These are phyloP conservation scores for Tragelaphus imberbis DNA, from an alignment of 2,113 vertebrate species.

Conservation along the genomic window DNA sequence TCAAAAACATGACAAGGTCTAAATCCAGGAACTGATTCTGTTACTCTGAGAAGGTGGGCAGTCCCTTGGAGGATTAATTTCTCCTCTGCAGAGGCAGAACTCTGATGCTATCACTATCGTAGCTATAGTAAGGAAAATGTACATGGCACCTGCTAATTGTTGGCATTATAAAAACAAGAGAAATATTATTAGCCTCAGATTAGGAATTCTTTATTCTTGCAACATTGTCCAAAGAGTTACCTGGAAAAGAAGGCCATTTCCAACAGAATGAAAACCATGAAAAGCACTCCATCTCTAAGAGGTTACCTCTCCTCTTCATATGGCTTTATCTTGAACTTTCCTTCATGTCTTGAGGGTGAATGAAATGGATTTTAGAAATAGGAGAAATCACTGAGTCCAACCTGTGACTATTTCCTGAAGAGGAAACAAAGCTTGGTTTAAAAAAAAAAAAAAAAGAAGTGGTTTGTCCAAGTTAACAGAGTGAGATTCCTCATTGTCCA, in stretches of 20 bases:
- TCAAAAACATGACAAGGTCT: neutral
- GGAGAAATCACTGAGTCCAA: neutral
- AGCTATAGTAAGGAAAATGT: neutral
- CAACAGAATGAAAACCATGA: neutral
- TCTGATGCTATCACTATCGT: too few relatives aligned
- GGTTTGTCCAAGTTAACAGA: neutral
- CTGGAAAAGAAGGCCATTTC: neutral
- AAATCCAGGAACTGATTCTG: neutral
- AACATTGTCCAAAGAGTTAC: neutral
- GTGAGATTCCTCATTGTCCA: neutral
- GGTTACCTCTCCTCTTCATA: neutral
- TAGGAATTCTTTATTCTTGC: neutral
- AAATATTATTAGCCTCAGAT: neutral
- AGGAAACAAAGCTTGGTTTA: neutral
- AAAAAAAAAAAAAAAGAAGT: neutral
- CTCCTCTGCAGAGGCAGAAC: neutral
- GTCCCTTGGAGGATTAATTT: neutral
- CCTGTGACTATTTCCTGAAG: neutral
- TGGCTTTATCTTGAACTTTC: neutral
- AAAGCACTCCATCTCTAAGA: rapidly evolving
- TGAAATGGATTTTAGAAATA: neutral
- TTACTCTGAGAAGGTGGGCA: neutral
- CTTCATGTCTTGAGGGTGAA: neutral
- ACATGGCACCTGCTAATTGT: neutral
- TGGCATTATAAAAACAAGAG: neutral